Evolutionary conservation across 1,140 invertebrate genomes (phyloP).

Genomic region (Monochamus saltuarius): DNA sequence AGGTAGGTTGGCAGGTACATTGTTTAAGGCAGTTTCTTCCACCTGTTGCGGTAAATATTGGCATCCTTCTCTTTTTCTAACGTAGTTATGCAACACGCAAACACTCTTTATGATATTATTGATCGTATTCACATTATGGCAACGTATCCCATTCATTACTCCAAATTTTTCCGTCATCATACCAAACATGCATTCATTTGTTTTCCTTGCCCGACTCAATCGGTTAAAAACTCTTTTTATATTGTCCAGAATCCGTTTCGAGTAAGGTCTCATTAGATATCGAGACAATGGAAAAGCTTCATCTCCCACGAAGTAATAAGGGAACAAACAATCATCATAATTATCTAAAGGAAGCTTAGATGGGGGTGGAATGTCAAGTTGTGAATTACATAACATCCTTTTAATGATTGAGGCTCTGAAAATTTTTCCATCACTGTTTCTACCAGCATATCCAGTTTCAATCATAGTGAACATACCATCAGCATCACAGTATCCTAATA

Average conservation of each 20-base stretch:
- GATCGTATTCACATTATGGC: background rate
- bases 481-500: slow-evolving; percentile 19
- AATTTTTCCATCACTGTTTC: slow-evolving; percentile 27
- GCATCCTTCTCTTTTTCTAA: slow-evolving; percentile 23
- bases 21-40: no score
- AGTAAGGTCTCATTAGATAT: no score
- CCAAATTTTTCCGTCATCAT: no score
- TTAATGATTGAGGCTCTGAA: slow-evolving; percentile 19
- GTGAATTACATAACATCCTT: slow-evolving; percentile 8
- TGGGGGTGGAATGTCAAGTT: slow-evolving; percentile 14
- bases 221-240: slow-evolving; percentile 30
- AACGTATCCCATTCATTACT: slow-evolving; percentile 16
- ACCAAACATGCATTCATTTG: slow-evolving; percentile 43
- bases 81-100: slow-evolving; percentile 19
- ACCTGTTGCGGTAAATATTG: no score
- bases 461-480: slow-evolving; percentile 24
- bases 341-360: no score
- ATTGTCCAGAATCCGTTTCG: no score
- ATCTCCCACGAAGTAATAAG: no score
- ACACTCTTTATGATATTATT: slow-evolving; percentile 17
- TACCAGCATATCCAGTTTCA: slow-evolving; percentile 26
- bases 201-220: slow-evolving; percentile 47
- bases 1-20: no score
- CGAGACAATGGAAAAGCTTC: no score
- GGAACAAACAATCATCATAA: no score